Conservation (phyloP, 2,797 vertebrate genomes). For the Coregonus ussuriensis region DNA sequence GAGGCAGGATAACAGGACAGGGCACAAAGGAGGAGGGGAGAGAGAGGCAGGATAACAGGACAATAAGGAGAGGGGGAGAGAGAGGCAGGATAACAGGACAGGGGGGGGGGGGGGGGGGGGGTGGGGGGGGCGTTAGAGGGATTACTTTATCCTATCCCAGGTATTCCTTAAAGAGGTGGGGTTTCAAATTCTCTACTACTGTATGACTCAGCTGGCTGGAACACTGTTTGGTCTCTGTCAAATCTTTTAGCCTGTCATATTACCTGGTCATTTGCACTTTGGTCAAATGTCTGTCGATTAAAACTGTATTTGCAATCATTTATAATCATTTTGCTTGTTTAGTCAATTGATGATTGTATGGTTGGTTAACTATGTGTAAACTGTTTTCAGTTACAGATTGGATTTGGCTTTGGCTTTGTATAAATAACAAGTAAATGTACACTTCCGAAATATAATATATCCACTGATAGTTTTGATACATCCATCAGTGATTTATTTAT, state of each 20-base stretch:
- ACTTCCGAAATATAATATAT: conserved; percentile 57
- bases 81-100: too few relatives aligned
- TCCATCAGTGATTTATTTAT: background rate
- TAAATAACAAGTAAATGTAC: conserved; percentile 59
- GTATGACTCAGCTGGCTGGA: conserved; percentile 8
- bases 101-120: too few relatives aligned
- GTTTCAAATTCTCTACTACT: background rate
- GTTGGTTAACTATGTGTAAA: conserved; percentile 27
- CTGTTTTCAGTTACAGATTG: conserved; percentile 37
- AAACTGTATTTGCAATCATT: conserved; percentile 33
- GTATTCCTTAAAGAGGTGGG: too few relatives aligned
- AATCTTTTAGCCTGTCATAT: conserved; percentile 21
- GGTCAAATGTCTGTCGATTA: conserved; percentile 27
- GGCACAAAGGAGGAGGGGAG: too few relatives aligned
- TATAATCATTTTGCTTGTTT: conserved; percentile 36
- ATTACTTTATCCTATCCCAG: too few relatives aligned
- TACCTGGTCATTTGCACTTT: conserved; percentile 45
- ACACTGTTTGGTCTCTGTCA: conserved; percentile 27
- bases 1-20: too few relatives aligned
- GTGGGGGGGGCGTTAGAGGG: too few relatives aligned
- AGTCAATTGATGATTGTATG: conserved; percentile 30
- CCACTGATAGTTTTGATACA: conserved; percentile 39
- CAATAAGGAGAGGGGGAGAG: too few relatives aligned
- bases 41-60: too few relatives aligned
- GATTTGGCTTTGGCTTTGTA: conserved; percentile 64